Base-by-base conservation (phyloP, 2,797 vertebrate genomes). In the Pagetopsis macropterus region DNA sequence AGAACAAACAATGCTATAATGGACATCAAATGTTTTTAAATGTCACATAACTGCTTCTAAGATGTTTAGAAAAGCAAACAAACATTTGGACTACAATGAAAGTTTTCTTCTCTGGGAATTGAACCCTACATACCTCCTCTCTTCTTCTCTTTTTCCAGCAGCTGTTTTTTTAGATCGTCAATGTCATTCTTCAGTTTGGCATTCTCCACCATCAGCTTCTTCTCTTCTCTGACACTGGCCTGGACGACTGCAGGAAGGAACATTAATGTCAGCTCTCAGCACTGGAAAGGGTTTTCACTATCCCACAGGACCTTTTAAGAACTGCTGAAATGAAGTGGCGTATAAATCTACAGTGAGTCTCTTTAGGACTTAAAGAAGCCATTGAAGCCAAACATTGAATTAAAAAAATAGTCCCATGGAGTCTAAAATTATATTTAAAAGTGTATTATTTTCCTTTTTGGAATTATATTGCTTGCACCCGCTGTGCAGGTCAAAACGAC, bases 121-220 rank as follows among this genome's bases (percentile, higher is more conserved):
- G 40, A 66, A 69, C 63, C 52, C 16, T 15, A 69, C 85, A 27
- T 87, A 93, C 93, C 98, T 95, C 98, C 97, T 89, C 96, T 96
- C 44, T 84, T 92, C 92, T 93, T 96, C 93, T 99, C 98, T 76
- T 96, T 97, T 76, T 96, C 94, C 82, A 98, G 95, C 72, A 99
- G 93, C 81, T 97, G 96, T 60, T 95, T 95, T 86, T 97, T 99
- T 70, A 99, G 87, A 9, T 90, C 94, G 79, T 99, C 98, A 14
- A 99, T 98, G 93, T 99, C 97, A 78, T 96, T 97, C 92, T 97
- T 99, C 86, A 99, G 78, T 86, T 97, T 98, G 75, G 95, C 94
- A 79, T 99, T 99, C 95, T 99, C 98, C 85, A 96, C 96, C 91
- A 96, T 94, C 73, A 99, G 96, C 78, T 97, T 98, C 95, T 99